These are phyloP conservation scores for Synanthedon myopaeformis DNA, from an alignment of 2,888 invertebrate species.

Conservation along the genomic window DNA sequence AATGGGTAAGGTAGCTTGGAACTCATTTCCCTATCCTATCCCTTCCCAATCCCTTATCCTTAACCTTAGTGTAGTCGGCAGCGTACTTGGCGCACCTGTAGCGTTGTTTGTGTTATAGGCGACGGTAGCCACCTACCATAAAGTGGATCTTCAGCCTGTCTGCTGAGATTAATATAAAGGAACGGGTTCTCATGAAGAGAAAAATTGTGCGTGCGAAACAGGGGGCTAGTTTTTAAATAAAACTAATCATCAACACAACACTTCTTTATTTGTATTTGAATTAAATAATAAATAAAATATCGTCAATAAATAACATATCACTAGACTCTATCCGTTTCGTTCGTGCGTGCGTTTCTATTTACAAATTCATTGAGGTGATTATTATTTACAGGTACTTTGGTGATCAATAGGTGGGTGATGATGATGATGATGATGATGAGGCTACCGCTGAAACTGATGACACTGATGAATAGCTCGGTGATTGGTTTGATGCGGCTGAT, in stretches of 20 bases:
- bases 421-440: constrained; percentile 34
- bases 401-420: constrained; percentile 33
- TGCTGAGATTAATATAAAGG: too few relatives aligned
- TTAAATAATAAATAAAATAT: constrained; percentile 61
- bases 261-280: constrained; percentile 43
- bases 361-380: constrained; percentile 18
- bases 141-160: too few relatives aligned
- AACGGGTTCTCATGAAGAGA: too few relatives aligned
- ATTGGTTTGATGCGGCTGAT: constrained; percentile 68
- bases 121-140: too few relatives aligned
- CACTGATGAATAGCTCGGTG: constrained; percentile 59
- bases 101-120: too few relatives aligned
- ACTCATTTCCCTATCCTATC: too few relatives aligned
- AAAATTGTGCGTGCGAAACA: too few relatives aligned
- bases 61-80: too few relatives aligned
- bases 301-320: constrained; percentile 52
- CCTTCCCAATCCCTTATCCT: too few relatives aligned
- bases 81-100: too few relatives aligned
- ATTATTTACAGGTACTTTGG: constrained; percentile 36
- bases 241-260: constrained; percentile 29
- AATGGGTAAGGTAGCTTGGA: too few relatives aligned
- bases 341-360: constrained; percentile 41
- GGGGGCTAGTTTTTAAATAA: constrained; percentile 1
- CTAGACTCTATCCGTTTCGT: constrained; percentile 51
- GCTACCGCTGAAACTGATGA: constrained; percentile 47